Base-by-base conservation (phyloP, 2,113 vertebrate genomes). In the Chlamydotis undulata region DNA sequence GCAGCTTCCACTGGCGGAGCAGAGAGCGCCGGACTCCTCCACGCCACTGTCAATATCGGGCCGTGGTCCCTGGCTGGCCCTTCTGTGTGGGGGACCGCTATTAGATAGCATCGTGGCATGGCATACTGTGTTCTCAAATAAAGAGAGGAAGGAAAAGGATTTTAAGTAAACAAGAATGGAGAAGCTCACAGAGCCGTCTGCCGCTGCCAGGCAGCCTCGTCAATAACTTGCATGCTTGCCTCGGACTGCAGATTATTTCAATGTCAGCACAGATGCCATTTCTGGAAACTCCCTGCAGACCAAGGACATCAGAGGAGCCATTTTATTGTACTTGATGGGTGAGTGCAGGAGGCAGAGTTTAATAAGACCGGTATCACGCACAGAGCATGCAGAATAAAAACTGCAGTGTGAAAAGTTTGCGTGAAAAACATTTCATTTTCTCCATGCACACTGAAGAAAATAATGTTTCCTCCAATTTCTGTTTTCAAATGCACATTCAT, bases 211-310 rank as follows among this genome's bases (percentile, higher is more conserved):
- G 85, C 94, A 95, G 93, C 83, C 92, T 92, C 1, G 33, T 90
- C 96, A 78, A 80, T 94, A 95, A 83, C 95, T 89, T 59, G 70
- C 87, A 83, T 73, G n/a, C 82, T 94, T 93, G 90, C 89, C 90
- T 94, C 26, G 33, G 83, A 87, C 73, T 78, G 94, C 90, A 94
- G 93, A 96, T 95, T 96, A 89, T 93, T 94, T 97, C 96, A 94
- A 43, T 94, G 93, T 95, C 96, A 94, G 96, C 90, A 90, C 92
- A 93, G 90, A 95, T 94, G 95, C 94, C 86, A 25, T 95, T 96
- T 96, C 83, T 95, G 96, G 92, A 95, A 96, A 93, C 86, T 96
- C 95, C 96, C 96, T 73, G 86, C 83, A 93, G 96, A 94, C 94
- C 96, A 92, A 95, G 95, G 95, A 92, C 90, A 82, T 91, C 77